Percentiles rank a stretch among this genome's conserved stretches.
phyloP scores from a whole-genome alignment of 92 coral and sea anemone genomes.

The Isaurus tuberculatus region DNA sequence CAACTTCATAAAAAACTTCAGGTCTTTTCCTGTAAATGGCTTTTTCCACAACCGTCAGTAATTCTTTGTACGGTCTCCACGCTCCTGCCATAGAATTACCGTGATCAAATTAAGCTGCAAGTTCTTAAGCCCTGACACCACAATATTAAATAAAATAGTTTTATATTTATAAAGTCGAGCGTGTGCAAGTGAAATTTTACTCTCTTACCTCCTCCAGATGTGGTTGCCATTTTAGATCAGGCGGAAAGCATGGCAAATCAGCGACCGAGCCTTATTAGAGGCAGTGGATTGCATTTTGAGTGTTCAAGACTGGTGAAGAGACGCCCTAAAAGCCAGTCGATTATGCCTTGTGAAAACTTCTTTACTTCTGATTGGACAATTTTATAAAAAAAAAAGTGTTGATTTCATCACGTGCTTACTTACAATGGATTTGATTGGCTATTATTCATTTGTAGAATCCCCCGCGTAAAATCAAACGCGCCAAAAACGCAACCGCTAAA shows the following conservation, averaged over 20 bases:
- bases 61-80: conserved; percentile 95
- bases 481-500: conserved; percentile 91
- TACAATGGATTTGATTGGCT: conserved; percentile 69
- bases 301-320: conserved; percentile 39
- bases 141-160: not conserved
- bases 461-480: conserved; percentile 99
- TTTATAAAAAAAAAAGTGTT: conserved; percentile 37
- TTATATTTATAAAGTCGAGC: not conserved
- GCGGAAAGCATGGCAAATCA: conserved; percentile 77
- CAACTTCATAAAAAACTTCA: conserved; percentile 88
- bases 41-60: conserved; percentile 86
- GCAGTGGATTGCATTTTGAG: conserved; percentile 22
- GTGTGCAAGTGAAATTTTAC: not conserved
- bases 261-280: conserved; percentile 61
- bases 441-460: conserved; percentile 66
- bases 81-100: conserved; percentile 58
- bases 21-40: conserved; percentile 88
- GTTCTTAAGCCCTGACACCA: not conserved
- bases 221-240: conserved; percentile 80
- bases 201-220: conserved; percentile 60
- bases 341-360: not conserved
- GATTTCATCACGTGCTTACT: conserved; percentile 62
- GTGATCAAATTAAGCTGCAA: not conserved
- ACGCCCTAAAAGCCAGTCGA: conserved; percentile 36
- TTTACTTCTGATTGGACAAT: conserved; percentile 48